phyloP scores from a whole-genome alignment of 1,140 invertebrate species.

The Globodera ellingtonae region DNA sequence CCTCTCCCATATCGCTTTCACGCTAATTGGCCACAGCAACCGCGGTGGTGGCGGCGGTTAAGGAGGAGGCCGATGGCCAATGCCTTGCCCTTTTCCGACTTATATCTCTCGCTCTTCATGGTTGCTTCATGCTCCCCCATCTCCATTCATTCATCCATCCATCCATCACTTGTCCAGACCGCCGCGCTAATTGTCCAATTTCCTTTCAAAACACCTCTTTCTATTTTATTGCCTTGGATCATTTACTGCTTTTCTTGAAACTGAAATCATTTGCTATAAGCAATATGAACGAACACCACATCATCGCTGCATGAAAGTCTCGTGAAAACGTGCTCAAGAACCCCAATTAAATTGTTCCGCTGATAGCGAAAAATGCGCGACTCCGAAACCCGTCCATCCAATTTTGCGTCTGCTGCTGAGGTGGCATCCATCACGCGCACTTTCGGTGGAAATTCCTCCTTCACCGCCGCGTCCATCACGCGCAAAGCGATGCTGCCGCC shows the following conservation, averaged over 20 bases:
- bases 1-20: neutral
- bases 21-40: constrained; percentile 3
- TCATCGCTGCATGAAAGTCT: neutral
- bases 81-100: neutral
- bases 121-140: neutral
- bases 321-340: neutral
- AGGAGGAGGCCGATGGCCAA: neutral
- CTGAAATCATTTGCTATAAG: too few species aligned
- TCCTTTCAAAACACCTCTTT: neutral
- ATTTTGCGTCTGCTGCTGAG: neutral
- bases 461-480: constrained; percentile 27
- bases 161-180: neutral
- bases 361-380: neutral
- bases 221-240: too few species aligned
- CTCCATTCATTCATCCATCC: neutral
- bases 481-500: constrained; percentile 19
- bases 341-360: neutral
- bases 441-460: constrained; percentile 22
- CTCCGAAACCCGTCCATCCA: neutral
- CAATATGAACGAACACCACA: neutral
- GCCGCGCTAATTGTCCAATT: neutral
- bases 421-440: neutral
- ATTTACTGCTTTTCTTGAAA: too few species aligned
- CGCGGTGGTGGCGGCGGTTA: too few species aligned
- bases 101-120: neutral